phyloP scores from a whole-genome alignment of 2,797 vertebrate genomes.

The Enteromius mattozi region DNA sequence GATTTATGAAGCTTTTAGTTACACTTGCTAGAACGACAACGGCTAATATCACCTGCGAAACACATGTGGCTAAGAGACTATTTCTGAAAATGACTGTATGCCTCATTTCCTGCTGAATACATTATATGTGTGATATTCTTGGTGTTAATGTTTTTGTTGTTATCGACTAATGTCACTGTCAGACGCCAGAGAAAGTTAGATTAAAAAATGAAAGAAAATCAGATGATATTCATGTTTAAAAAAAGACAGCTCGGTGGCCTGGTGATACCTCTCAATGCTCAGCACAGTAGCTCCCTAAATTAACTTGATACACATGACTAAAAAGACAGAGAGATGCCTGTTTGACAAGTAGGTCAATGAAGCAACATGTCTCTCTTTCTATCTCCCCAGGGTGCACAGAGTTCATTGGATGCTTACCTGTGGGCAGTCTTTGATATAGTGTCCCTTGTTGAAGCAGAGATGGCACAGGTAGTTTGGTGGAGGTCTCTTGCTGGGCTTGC shows the following conservation, averaged over 20 bases:
- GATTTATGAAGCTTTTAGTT: slow-evolving; percentile 16
- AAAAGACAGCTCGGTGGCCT: slow-evolving; percentile 11
- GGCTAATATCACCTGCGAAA: slow-evolving; percentile 21
- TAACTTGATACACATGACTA: slow-evolving; percentile 70
- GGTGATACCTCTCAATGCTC: slow-evolving; percentile 5
- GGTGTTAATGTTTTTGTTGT: neutral
- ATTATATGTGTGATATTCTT: slow-evolving; percentile 17
- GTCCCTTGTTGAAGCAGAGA: slow-evolving; percentile 99
- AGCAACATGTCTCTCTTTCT: slow-evolving; percentile 29
- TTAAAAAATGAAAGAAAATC: neutral
- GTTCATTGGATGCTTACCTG: slow-evolving; percentile 85
- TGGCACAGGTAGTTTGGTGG: slow-evolving; percentile 99
- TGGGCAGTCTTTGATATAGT: slow-evolving; percentile 99
- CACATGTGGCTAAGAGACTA: neutral
- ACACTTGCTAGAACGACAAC: neutral
- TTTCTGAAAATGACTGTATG: neutral
- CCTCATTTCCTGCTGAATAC: neutral
- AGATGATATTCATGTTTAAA: slow-evolving; percentile 14
- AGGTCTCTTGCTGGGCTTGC: slow-evolving; percentile 97
- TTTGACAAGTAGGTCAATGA: slow-evolving; percentile 80
- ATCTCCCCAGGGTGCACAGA: neutral
- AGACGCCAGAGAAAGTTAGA: neutral
- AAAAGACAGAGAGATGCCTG: slow-evolving; percentile 77
- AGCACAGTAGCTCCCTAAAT: slow-evolving; percentile 39
- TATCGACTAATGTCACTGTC: neutral